These are phyloP conservation scores for Bactericera cockerelli DNA, from an alignment of 1,140 invertebrate genomes.

Conservation along the genomic window DNA sequence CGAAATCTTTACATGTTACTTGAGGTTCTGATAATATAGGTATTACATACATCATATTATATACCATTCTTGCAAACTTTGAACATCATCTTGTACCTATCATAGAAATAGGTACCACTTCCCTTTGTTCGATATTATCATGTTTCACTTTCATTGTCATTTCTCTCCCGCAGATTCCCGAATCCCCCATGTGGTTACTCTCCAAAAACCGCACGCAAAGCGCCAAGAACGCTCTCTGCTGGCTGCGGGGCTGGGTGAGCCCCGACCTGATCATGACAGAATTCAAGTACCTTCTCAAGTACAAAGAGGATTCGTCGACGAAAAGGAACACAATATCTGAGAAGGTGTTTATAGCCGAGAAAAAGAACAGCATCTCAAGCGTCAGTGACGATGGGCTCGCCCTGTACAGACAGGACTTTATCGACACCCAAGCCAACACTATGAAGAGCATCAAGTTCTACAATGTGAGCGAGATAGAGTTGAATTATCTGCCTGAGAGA, in stretches of 20 bases:
- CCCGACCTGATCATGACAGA: conserved; percentile 32
- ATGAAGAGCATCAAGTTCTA: not conserved
- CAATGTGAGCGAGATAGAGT: not conserved
- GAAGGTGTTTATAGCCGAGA: not conserved
- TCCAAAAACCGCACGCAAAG: conserved; percentile 33
- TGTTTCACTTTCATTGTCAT: no score
- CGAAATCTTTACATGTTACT: no score
- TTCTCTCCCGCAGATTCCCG: conserved; percentile 46
- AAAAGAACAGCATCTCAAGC: not conserved
- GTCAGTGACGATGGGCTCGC: not conserved
- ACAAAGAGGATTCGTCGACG: conserved; percentile 19
- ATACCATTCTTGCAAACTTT: no score
- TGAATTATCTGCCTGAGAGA: not conserved
- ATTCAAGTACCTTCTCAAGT: conserved; percentile 29
- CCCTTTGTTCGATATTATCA: no score
- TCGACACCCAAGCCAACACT: no score
- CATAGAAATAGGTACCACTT: no score
- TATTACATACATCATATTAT: no score
- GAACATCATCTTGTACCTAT: no score
- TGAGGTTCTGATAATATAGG: no score
- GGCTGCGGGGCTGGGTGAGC: conserved; percentile 35
- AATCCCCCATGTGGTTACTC: conserved; percentile 47
- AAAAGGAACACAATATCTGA: conserved; percentile 1
- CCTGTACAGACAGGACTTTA: not conserved
- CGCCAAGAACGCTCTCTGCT: conserved; percentile 32